phyloP scores from a whole-genome alignment of 2,888 invertebrate species.

The Coronaproctus castanopsis region DNA sequence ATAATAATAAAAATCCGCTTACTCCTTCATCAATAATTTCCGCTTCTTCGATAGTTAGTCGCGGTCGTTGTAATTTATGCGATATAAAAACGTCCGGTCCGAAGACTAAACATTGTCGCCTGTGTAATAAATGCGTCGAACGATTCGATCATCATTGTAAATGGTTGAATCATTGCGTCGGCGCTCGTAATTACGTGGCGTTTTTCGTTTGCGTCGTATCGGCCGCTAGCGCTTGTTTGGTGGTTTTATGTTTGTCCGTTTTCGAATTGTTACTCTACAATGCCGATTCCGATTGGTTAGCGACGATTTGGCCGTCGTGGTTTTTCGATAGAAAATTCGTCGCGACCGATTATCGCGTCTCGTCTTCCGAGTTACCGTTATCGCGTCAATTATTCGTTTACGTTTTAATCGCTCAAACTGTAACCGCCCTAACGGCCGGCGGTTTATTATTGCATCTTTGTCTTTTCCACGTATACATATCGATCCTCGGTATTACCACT shows the following conservation, averaged over 20 bases:
- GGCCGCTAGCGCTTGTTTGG: conserved; percentile 48
- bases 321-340: conserved; percentile 17
- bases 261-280: conserved; percentile 47
- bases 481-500: conserved; percentile 62
- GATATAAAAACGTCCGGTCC: conserved; percentile 52
- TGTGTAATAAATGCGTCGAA: conserved; percentile 92
- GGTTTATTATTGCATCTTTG: conserved; percentile 61
- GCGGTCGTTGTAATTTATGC: conserved; percentile 83
- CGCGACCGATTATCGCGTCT: conserved; percentile 16
- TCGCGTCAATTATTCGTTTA: conserved; percentile 31
- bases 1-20: too few relatives aligned
- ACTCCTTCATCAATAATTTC: too few relatives aligned
- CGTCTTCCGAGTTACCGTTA: conserved; percentile 15
- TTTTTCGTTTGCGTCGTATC: conserved; percentile 63
- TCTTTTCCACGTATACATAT: conserved; percentile 74
- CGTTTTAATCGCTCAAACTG: conserved; percentile 39
- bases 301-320: conserved; percentile 25
- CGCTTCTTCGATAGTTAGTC: conserved; percentile 88
- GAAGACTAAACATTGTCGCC: conserved; percentile 81
- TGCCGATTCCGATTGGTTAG: conserved; percentile 34
- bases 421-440: conserved; percentile 51
- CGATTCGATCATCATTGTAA: conserved; percentile 95
- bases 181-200: conserved; percentile 66
- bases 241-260: conserved; percentile 47
- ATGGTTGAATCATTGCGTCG: conserved; percentile 96